phyloP scores from a whole-genome alignment of 2,888 invertebrate genomes.

The Tipula lateralis region DNA sequence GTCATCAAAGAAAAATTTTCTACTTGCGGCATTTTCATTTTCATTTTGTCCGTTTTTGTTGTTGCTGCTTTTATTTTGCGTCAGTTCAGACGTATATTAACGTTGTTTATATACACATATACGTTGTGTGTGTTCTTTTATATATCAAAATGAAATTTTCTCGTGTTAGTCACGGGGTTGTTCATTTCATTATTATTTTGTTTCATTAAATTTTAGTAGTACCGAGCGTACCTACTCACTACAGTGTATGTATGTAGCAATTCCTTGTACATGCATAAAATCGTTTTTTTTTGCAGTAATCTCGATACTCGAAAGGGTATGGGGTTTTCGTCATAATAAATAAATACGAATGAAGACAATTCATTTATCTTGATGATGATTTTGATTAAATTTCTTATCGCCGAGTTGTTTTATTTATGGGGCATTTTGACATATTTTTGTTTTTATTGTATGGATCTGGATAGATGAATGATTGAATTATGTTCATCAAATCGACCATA shows the following conservation, averaged over 20 bases:
- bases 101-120: neutral
- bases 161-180: neutral
- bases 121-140: neutral
- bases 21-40: neutral
- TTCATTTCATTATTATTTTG: slow-evolving; percentile 5
- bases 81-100: neutral
- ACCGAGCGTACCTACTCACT: neutral
- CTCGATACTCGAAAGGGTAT: neutral
- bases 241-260: neutral
- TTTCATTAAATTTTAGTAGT: neutral
- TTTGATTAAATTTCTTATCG: neutral
- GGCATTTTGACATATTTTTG: neutral
- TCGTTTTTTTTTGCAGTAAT: neutral
- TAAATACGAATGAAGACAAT: neutral
- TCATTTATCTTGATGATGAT: neutral
- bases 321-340: no score
- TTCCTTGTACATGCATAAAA: neutral
- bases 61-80: neutral
- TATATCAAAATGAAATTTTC: neutral
- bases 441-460: neutral
- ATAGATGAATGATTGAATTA: slow-evolving; percentile 11
- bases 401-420: neutral
- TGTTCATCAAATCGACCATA: neutral
- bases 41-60: neutral
- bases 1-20: neutral